Conservation (phyloP, 2,113 vertebrate genomes). For the Anoura caudifer region DNA sequence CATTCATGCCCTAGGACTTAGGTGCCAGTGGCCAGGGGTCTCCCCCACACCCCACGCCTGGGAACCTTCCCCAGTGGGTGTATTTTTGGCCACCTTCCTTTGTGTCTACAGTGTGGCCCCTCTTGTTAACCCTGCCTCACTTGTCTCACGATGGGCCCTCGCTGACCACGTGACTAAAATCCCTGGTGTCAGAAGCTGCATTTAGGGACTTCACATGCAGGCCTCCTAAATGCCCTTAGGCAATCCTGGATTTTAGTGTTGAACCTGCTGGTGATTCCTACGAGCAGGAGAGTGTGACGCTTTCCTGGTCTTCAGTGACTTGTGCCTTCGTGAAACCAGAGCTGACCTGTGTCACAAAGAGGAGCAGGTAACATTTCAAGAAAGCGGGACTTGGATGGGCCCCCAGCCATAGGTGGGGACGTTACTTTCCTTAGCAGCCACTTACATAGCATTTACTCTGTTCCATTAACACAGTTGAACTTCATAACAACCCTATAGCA, state of each 20-base stretch:
- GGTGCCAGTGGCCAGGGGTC: not conserved
- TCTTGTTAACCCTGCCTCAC: slow-evolving; percentile 5
- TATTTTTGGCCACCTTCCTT: not conserved
- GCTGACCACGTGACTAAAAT: slow-evolving; percentile 48
- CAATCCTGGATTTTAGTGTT: not conserved
- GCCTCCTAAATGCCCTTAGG: not conserved
- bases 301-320: not conserved
- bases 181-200: not conserved
- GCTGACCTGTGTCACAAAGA: not conserved
- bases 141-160: not conserved
- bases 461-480: not conserved
- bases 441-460: not conserved
- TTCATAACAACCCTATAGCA: not conserved
- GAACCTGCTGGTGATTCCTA: not conserved
- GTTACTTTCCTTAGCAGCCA: not conserved
- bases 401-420: not conserved
- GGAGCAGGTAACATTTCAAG: not conserved
- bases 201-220: not conserved
- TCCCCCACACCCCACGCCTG: not conserved
- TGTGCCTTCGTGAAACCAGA: not conserved
- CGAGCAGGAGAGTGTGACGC: not conserved
- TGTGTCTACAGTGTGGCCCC: not conserved
- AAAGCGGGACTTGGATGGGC: not conserved
- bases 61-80: not conserved
- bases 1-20: not conserved